Conservation (phyloP, 2,888 invertebrate species). For the Magallana nippona region DNA sequence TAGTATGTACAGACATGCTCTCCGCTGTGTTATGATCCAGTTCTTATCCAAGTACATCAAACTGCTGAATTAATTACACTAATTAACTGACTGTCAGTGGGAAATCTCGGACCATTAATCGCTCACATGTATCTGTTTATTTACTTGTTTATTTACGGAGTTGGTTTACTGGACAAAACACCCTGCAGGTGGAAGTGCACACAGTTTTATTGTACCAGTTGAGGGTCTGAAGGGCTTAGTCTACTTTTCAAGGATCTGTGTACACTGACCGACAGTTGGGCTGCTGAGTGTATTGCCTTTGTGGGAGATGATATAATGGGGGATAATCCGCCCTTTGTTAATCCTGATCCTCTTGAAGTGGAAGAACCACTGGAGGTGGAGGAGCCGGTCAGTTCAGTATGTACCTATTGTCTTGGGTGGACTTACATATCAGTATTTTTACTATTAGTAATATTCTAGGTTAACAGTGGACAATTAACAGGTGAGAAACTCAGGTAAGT, state of each 20-base stretch:
- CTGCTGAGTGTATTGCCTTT: not conserved
- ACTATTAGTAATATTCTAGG: not conserved
- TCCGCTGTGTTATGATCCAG: not conserved
- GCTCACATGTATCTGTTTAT: not conserved
- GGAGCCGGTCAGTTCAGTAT: not conserved
- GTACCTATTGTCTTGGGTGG: not conserved
- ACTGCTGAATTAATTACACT: conserved; percentile 6
- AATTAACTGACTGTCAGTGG: not conserved
- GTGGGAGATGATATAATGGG: conserved; percentile 19
- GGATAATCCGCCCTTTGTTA: conserved; percentile 6
- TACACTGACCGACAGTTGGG: not conserved
- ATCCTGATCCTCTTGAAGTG: conserved; percentile 17
- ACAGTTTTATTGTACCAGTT: not conserved
- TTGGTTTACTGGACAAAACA: conserved; percentile 15
- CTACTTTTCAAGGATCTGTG: not conserved
- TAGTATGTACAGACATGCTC: not conserved
- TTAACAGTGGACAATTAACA: too few relatives aligned
- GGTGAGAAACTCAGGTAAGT: not conserved
- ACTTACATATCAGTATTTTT: not conserved
- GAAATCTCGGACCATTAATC: not conserved
- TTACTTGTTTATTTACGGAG: conserved; percentile 16
- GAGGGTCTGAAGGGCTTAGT: not conserved
- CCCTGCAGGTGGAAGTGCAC: not conserved
- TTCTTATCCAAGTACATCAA: not conserved
- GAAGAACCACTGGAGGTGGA: not conserved